Conservation (phyloP, 2,888 invertebrate species). For the Dicycla oo region DNA sequence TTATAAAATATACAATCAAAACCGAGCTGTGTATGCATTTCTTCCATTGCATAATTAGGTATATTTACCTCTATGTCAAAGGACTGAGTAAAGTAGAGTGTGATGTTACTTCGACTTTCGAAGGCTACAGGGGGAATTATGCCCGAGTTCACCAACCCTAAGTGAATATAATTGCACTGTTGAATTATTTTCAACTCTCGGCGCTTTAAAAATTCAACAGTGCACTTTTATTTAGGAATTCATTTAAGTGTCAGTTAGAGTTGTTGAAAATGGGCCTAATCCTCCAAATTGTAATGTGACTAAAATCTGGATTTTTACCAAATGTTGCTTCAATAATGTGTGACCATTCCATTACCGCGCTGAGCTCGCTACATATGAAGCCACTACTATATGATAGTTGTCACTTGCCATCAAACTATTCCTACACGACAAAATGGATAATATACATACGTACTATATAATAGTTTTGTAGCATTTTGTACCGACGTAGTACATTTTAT, state of each 20-base stretch:
- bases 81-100: conserved; percentile 56
- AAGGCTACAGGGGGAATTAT: conserved; percentile 24
- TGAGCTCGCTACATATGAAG: conserved; percentile 44
- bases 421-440: conserved; percentile 64
- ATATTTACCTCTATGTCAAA: conserved; percentile 59
- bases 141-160: too few relatives aligned
- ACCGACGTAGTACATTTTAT: conserved; percentile 78
- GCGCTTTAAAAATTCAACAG: too few relatives aligned
- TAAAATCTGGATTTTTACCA: conserved; percentile 43
- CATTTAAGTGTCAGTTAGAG: too few relatives aligned
- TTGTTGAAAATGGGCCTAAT: too few relatives aligned
- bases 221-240: too few relatives aligned
- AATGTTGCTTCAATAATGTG: conserved; percentile 39
- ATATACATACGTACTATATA: conserved; percentile 58
- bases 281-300: conserved; percentile 44
- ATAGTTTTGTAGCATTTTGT: conserved; percentile 79
- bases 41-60: conserved; percentile 56
- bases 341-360: conserved; percentile 52
- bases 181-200: too few relatives aligned
- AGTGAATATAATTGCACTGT: too few relatives aligned
- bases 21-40: conserved; percentile 48
- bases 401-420: conserved; percentile 68
- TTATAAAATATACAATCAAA: conserved; percentile 55
- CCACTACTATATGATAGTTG: conserved; percentile 22
- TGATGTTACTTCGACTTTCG: conserved; percentile 46